Evolutionary conservation across 1,140 invertebrate genomes (phyloP).

Genomic region (Matsumurasca onukii): DNA sequence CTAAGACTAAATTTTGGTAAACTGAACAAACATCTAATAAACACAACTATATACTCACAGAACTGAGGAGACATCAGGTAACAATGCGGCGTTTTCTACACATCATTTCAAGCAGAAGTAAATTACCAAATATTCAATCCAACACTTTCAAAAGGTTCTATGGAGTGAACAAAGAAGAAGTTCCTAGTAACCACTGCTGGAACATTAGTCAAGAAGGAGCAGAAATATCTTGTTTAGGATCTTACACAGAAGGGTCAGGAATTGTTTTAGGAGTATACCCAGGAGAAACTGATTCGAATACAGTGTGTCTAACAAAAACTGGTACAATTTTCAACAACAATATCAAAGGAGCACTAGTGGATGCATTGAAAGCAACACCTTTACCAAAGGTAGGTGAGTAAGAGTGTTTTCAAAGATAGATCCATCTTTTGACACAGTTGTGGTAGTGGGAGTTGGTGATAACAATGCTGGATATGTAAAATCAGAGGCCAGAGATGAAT

Average conservation of each 20-base stretch:
- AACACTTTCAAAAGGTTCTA: too few species aligned
- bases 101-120: too few species aligned
- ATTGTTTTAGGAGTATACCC: slow-evolving; percentile 28
- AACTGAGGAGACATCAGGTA: too few species aligned
- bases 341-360: slow-evolving; percentile 33
- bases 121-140: too few species aligned
- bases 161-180: neutral
- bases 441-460: slow-evolving; percentile 53
- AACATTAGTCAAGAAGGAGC: neutral
- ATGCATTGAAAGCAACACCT: slow-evolving; percentile 44
- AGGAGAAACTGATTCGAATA: neutral
- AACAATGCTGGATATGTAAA: slow-evolving; percentile 48
- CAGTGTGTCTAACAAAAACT: slow-evolving; percentile 28
- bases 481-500: slow-evolving; percentile 52
- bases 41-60: too few species aligned
- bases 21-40: too few species aligned
- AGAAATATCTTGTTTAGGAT: neutral
- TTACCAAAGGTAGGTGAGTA: slow-evolving; percentile 50
- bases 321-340: slow-evolving; percentile 34
- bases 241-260: slow-evolving; percentile 15
- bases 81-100: too few species aligned
- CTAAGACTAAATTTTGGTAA: too few species aligned
- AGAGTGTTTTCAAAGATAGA: slow-evolving; percentile 50
- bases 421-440: slow-evolving; percentile 48
- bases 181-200: neutral